Base-by-base conservation (phyloP, 2,888 invertebrate species). In the Bombylius major region DNA sequence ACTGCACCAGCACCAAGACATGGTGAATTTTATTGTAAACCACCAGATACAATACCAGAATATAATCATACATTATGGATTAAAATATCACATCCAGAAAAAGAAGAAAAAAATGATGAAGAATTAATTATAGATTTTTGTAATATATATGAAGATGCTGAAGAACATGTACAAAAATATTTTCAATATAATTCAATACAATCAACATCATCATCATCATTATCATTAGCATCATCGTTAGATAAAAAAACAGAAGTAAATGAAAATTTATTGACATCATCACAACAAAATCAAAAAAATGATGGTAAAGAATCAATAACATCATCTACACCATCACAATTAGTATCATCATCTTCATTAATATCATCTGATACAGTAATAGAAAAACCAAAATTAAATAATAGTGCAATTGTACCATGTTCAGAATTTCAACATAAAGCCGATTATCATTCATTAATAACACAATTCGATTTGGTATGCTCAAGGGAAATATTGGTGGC, bases 381-480 rank as follows among this genome's bases (percentile, higher is more conserved):
- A 13, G 69, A 67, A 59, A 66, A 68, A 59, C 72, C 73, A 8
- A 60, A 65, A 50, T 61, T 67, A 51, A 66, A 70, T 50, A 69
- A 68, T 61, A 64, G 67, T 48, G 65, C 66, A 51, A 65, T 74
- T 7, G 70, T 75, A 62, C 75, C 74, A 56, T 75, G 75, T 62
- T 67, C 66, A 33, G 64, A 68, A 57, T 75, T 75, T 58, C 67
- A 70, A 51, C 73, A 75, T 61, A 62, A 69, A 51, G 62, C 71
- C 3, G 66, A 68, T 49, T 73, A 66, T 58, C 69, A 69, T 23
- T 75, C 75, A 56, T 65, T 75, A 54, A 71, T 75, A 51, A 75
- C 74, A n/a, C 73, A 77, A 67, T 77, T 72, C 58, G 73, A 76
- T 67, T 65, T 77, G 56, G 76, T 76, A 11, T 70, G 77, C 62